phyloP scores from a whole-genome alignment of 1,140 invertebrate genomes.

The Zaprionus ornatus region DNA sequence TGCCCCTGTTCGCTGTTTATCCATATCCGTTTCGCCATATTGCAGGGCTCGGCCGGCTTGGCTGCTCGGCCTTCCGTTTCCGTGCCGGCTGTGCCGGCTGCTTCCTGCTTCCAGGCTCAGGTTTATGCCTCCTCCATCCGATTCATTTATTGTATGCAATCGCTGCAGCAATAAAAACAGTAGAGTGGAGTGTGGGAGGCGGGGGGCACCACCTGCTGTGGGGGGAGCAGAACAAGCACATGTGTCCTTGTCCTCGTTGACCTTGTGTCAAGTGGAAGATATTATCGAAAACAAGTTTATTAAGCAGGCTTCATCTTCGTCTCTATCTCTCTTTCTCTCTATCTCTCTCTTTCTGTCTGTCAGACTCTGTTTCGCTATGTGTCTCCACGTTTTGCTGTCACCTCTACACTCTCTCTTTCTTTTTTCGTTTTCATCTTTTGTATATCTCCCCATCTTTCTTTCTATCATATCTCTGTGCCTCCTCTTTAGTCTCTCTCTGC shows the following conservation, averaged over 20 bases:
- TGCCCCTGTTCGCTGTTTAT: neutral
- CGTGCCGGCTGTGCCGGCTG: conserved; percentile 20
- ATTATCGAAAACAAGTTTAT: conserved; percentile 70
- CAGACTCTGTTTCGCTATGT: neutral
- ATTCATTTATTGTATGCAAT: conserved; percentile 20
- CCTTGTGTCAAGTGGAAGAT: conserved; percentile 59
- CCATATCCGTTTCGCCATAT: conserved; percentile 4
- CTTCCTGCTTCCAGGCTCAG: conserved; percentile 9
- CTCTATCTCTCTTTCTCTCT: neutral
- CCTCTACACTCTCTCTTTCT: neutral
- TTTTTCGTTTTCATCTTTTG: too few relatives aligned
- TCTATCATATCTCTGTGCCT: too few relatives aligned
- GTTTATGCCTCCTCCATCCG: neutral
- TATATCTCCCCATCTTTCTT: too few relatives aligned
- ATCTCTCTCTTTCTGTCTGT: neutral
- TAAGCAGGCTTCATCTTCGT: conserved; percentile 32
- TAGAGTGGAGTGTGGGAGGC: neutral
- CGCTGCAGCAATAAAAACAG: conserved; percentile 19
- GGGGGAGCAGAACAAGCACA: neutral
- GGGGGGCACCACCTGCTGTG: conserved; percentile 53
- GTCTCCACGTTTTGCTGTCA: neutral
- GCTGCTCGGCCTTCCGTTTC: conserved; percentile 62
- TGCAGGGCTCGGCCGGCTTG: neutral
- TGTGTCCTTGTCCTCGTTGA: conserved; percentile 69
- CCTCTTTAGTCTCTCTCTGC: too few relatives aligned